Evolutionary conservation across 2,888 invertebrate genomes (phyloP).

Genomic region (Caenorhabditis sulstoni): DNA sequence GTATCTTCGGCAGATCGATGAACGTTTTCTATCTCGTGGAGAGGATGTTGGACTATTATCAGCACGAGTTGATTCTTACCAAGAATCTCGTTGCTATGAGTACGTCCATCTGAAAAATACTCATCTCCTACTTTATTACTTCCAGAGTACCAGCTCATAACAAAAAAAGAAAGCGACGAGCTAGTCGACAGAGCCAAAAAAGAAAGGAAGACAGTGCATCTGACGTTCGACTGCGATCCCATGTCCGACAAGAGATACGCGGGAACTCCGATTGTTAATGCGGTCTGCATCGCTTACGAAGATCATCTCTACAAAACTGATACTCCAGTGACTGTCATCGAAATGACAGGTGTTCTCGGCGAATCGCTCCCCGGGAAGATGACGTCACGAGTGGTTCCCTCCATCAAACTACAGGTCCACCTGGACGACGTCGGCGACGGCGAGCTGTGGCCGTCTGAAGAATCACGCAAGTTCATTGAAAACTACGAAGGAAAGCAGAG

Average conservation of each 20-base stretch:
- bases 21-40: constrained; percentile 36
- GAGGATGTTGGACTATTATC: constrained; percentile 41
- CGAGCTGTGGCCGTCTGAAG: constrained; percentile 22
- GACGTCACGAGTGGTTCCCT: constrained; percentile 31
- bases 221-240: constrained; percentile 24
- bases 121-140: neutral
- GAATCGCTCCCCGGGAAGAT: neutral
- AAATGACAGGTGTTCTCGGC: constrained; percentile 30
- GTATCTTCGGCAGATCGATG: constrained; percentile 23
- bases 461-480: constrained; percentile 29
- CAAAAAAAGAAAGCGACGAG: constrained; percentile 23
- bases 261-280: constrained; percentile 28
- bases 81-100: constrained; percentile 42
- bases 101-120: neutral
- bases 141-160: constrained; percentile 29
- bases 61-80: constrained; percentile 36
- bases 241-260: constrained; percentile 20
- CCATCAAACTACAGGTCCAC: constrained; percentile 34
- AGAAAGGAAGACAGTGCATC: neutral
- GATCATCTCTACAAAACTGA: neutral
- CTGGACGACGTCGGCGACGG: constrained; percentile 32
- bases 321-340: constrained; percentile 23
- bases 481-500: constrained; percentile 35
- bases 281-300: constrained; percentile 2
- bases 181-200: neutral